Percentiles rank a stretch among this genome's conserved stretches.
Evolutionary conservation across 1,140 invertebrate genomes (phyloP).

Genomic region (Formica exsecta): DNA sequence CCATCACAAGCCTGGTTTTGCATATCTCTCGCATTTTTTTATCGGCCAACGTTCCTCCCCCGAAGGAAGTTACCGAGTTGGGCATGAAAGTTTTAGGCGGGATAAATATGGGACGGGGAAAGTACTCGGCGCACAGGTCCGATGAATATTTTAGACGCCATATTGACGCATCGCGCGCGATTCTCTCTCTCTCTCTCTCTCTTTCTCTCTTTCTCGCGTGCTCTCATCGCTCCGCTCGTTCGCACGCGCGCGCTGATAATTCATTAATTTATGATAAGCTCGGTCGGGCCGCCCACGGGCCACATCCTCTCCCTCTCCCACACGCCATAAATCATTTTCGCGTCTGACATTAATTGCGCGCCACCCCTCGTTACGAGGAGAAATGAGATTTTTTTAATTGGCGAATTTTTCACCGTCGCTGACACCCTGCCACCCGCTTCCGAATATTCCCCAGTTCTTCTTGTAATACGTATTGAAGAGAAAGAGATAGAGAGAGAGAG

Average conservation of each 20-base stretch:
- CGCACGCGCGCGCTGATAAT: constrained; percentile 76
- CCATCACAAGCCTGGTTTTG: constrained; percentile 14
- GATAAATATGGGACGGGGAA: constrained; percentile 63
- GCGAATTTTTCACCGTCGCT: constrained; percentile 81
- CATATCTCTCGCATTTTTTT: constrained; percentile 26
- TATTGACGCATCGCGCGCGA: constrained; percentile 73
- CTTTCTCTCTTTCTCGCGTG: neutral
- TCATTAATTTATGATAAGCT: constrained; percentile 84
- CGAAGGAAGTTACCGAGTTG: constrained; percentile 21
- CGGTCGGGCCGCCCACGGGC: constrained; percentile 65
- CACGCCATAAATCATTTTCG: constrained; percentile 81
- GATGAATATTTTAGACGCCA: constrained; percentile 79
- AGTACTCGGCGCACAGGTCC: constrained; percentile 38
- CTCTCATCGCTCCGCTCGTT: neutral
- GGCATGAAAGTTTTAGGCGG: constrained; percentile 64
- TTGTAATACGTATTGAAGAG: too few relatives aligned
- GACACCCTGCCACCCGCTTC: constrained; percentile 71
- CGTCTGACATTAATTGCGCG: constrained; percentile 81
- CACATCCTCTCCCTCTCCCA: constrained; percentile 65
- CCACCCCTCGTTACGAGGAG: constrained; percentile 81
- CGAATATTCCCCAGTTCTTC: neutral
- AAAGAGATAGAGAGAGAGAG: neutral
- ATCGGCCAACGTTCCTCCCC: neutral
- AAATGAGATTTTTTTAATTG: constrained; percentile 84
- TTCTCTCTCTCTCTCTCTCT: constrained; percentile 37